These are phyloP conservation scores for Cotesia congregata DNA, from an alignment of 2,888 invertebrate species.

Conservation along the genomic window DNA sequence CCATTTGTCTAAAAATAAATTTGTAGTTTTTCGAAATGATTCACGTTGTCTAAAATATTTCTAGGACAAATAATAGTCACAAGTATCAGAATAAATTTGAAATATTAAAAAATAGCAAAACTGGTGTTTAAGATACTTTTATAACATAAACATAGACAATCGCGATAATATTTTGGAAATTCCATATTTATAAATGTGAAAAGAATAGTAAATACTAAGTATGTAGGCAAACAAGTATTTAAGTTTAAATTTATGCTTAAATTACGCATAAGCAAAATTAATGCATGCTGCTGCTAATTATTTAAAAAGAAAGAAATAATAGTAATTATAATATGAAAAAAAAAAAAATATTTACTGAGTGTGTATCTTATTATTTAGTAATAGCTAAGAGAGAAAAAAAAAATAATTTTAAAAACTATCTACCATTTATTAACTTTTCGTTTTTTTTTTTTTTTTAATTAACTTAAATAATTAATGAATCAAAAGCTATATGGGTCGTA, in stretches of 20 bases:
- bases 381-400: not conserved
- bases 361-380: slow-evolving; percentile 1
- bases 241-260: not conserved
- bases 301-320: slow-evolving; percentile 6
- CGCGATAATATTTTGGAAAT: not conserved
- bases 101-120: not conserved
- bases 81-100: not conserved
- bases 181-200: not conserved
- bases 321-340: slow-evolving; percentile 13
- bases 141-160: not conserved
- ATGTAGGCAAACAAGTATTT: not conserved
- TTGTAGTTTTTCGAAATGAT: slow-evolving; percentile 11
- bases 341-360: slow-evolving; percentile 4
- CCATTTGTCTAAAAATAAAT: slow-evolving; percentile 28
- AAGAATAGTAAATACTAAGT: not conserved
- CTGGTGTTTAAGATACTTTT: not conserved
- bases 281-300: not conserved
- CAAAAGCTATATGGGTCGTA: too few species aligned
- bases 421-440: too few species aligned
- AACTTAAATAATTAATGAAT: too few species aligned
- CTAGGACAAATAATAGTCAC: slow-evolving; percentile 1
- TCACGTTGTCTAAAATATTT: slow-evolving; percentile 18
- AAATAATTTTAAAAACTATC: not conserved
- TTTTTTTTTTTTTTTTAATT: too few species aligned
- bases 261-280: slow-evolving; percentile 10